Percentiles rank a stretch among this genome's conserved stretches.
These are phyloP conservation scores for Gavialis gangeticus DNA, from an alignment of 2,113 vertebrate genomes.

Conservation along the genomic window DNA sequence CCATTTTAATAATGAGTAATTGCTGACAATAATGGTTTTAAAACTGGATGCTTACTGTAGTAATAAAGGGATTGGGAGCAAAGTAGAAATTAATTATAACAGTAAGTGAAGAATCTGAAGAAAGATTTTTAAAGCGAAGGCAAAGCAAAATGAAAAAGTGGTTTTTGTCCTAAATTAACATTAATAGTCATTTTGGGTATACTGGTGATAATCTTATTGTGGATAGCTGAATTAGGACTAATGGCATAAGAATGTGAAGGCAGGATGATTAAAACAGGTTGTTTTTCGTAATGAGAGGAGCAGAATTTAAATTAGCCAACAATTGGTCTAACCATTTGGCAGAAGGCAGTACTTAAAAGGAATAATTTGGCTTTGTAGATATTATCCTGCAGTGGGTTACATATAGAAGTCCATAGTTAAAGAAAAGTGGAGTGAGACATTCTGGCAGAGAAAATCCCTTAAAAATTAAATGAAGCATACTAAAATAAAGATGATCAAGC, in stretches of 20 bases:
- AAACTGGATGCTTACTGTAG: not conserved
- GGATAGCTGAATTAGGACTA: not conserved
- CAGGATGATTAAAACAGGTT: not conserved
- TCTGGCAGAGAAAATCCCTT: conserved; percentile 10
- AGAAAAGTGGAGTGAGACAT: conserved; percentile 2
- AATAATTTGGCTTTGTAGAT: not conserved
- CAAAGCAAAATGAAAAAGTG: not conserved
- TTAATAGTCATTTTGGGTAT: not conserved
- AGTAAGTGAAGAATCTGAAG: not conserved
- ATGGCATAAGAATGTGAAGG: not conserved
- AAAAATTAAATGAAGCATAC: not conserved
- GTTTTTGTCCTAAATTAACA: not conserved
- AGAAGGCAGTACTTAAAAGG: conserved; percentile 6
- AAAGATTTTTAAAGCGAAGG: not conserved
- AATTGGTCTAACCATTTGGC: conserved; percentile 17
- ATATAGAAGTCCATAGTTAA: not conserved
- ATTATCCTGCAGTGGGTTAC: not conserved
- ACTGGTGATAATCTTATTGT: not conserved
- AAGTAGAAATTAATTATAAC: not conserved
- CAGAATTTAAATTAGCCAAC: not conserved
- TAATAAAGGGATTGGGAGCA: not conserved
- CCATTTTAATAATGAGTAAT: not conserved
- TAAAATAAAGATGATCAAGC: conserved; percentile 22
- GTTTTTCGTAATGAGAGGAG: not conserved
- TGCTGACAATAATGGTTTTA: not conserved